These are phyloP conservation scores for Madoqua kirkii DNA, from an alignment of 2,113 vertebrate species.

Conservation along the genomic window DNA sequence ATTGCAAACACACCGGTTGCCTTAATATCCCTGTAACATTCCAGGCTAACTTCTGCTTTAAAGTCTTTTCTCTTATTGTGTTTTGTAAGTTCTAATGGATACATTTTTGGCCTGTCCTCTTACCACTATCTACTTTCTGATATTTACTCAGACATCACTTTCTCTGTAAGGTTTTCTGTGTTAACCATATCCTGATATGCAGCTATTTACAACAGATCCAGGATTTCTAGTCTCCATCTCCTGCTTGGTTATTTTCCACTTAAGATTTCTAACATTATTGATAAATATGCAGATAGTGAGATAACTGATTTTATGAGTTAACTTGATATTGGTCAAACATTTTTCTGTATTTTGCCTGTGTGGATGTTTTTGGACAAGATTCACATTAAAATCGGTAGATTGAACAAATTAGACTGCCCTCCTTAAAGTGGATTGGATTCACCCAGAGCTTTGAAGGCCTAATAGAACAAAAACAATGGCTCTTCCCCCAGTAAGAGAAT, in stretches of 20 bases:
- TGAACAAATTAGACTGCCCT: not conserved
- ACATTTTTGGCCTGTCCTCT: not conserved
- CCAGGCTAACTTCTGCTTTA: not conserved
- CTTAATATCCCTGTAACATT: not conserved
- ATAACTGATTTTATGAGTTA: not conserved
- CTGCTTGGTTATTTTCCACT: not conserved
- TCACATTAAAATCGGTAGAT: not conserved
- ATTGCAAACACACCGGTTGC: not conserved
- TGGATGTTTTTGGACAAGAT: not conserved
- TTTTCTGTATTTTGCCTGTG: not conserved
- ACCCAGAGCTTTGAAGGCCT: not conserved
- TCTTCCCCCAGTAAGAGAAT: not conserved
- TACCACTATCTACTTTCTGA: fast-evolving
- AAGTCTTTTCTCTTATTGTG: not conserved
- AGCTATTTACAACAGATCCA: not conserved
- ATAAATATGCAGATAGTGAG: not conserved
- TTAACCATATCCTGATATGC: not conserved
- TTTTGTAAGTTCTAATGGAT: not conserved
- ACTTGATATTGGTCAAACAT: not conserved
- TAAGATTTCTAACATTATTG: not conserved
- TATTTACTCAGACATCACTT: not conserved
- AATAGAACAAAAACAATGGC: not conserved
- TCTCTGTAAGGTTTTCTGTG: not conserved
- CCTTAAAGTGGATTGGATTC: not conserved
- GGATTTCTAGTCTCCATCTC: not conserved